Percentiles rank a stretch among this genome's conserved stretches.
These are phyloP conservation scores for Coreius guichenoti DNA, from an alignment of 2,797 vertebrate species.

Conservation along the genomic window DNA sequence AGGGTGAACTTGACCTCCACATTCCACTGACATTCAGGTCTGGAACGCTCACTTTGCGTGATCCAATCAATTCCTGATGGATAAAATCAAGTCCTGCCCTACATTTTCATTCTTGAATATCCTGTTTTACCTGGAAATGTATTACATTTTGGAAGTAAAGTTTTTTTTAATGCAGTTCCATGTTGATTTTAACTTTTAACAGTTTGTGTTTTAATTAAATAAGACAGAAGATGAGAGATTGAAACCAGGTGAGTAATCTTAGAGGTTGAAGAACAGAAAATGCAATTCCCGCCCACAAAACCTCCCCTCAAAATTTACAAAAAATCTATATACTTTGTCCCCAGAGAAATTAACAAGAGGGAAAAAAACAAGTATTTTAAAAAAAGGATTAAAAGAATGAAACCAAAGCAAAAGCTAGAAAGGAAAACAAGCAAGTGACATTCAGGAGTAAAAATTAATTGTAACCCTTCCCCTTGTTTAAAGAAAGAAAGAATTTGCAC, in stretches of 20 bases:
- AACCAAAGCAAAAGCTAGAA: slow-evolving; percentile 31
- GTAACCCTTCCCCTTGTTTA: slow-evolving; percentile 24
- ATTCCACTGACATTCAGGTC: neutral
- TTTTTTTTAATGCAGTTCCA: neutral
- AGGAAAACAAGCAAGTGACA: slow-evolving; percentile 44
- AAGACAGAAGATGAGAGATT: neutral
- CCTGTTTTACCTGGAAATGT: neutral
- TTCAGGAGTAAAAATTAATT: slow-evolving; percentile 26
- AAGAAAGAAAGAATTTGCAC: neutral
- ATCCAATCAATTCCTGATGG: neutral
- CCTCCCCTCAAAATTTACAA: slow-evolving; percentile 37
- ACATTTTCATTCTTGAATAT: neutral
- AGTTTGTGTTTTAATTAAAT: neutral
- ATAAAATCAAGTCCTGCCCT: neutral
- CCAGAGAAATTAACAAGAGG: neutral
- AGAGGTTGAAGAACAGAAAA: slow-evolving; percentile 54
- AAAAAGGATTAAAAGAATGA: slow-evolving; percentile 21
- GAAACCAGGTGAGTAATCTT: neutral
- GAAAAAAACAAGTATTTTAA: neutral
- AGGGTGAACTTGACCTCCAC: neutral
- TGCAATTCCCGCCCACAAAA: slow-evolving; percentile 55
- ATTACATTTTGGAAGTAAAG: neutral
- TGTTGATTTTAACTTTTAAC: neutral
- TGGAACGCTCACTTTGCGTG: neutral
- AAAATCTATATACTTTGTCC: slow-evolving; percentile 45